Base-by-base conservation (phyloP, 2,797 vertebrate species). In the Lateolabrax maculatus region DNA sequence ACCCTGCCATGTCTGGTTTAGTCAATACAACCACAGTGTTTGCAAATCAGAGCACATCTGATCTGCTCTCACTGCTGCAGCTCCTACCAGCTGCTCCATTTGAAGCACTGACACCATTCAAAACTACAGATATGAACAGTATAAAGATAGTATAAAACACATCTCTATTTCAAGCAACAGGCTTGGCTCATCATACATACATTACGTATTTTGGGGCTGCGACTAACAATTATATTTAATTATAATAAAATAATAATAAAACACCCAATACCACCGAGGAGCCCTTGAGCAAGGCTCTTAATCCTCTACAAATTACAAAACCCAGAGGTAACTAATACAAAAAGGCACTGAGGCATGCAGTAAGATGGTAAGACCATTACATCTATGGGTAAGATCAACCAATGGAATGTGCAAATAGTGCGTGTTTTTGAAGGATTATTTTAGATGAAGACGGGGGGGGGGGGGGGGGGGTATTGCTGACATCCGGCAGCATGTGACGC, bases 401-500 rank as follows among this genome's bases (percentile, higher is more conserved):
- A n/a, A n/a, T n/a, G n/a, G n/a, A n/a, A n/a, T n/a, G n/a, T n/a
- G n/a, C 13, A 43, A 39, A 12, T 44, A n/a, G n/a, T n/a, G n/a
- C n/a, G n/a, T 51, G 49, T 12, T 51, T 51, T 51, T 51, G 19
- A 48, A 48, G 44, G 43, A 44, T 18, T 44, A 18, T 48, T 48
- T 21, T 6, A 6, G 16, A 43, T 4, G 46, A n/a, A n/a, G n/a
- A n/a, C 70, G 8, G 52, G 62, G 23, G 60, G 36, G 34, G 62
- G 81, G 56, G 1, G 23, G 68, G 74, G 74, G 71, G 23, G 64
- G 9, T 83, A 87, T 87, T 91, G 84, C 79, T 88, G 73, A 89
- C 77, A 75, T 70, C 57, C 68, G 63, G 51, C 71, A 58, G 57
- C 25, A 37, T 31, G 75, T 87, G 81, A 88, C 73, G 80, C 83